Evolutionary conservation across 2,888 invertebrate genomes (phyloP).

Genomic region (Lymantria monacha): DNA sequence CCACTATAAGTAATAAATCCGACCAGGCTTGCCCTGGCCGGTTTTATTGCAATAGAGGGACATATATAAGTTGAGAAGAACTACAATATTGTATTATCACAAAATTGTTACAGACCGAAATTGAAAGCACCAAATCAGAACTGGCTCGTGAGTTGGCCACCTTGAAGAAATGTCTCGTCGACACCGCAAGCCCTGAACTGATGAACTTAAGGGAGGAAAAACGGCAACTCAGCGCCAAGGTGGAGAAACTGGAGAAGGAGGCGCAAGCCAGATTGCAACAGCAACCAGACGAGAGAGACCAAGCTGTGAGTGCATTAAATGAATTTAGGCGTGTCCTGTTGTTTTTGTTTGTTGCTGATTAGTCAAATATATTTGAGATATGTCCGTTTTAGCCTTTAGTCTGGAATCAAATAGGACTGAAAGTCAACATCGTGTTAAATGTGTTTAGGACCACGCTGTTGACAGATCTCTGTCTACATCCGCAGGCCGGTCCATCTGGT

Average conservation of each 20-base stretch:
- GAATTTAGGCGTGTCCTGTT: constrained; percentile 16
- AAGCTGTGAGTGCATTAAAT: constrained; percentile 57
- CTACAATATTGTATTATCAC: no score
- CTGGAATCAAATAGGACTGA: no score
- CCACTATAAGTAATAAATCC: no score
- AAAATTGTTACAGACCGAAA: constrained; percentile 56
- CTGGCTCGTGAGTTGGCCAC: constrained; percentile 64
- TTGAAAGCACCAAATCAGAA: constrained; percentile 68
- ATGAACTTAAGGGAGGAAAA: constrained; percentile 45
- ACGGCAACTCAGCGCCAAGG: constrained; percentile 31
- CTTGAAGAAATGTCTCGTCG: constrained; percentile 58
- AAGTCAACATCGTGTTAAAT: no score
- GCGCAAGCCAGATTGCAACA: constrained; percentile 13
- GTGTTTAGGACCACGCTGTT: no score
- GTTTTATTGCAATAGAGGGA: no score
- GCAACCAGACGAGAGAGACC: constrained; percentile 54
- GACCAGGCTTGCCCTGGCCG: no score
- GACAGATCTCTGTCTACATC: no score
- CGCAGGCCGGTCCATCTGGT: no score
- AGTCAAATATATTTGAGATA: background rate
- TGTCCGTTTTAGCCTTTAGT: no score
- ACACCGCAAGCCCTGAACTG: constrained; percentile 50
- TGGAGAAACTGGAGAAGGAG: constrained; percentile 33
- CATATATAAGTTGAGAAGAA: no score
- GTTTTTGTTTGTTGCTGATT: constrained; percentile 12